Evolutionary conservation across 1,140 invertebrate species (phyloP).

Genomic region (Bombus fervidus): DNA sequence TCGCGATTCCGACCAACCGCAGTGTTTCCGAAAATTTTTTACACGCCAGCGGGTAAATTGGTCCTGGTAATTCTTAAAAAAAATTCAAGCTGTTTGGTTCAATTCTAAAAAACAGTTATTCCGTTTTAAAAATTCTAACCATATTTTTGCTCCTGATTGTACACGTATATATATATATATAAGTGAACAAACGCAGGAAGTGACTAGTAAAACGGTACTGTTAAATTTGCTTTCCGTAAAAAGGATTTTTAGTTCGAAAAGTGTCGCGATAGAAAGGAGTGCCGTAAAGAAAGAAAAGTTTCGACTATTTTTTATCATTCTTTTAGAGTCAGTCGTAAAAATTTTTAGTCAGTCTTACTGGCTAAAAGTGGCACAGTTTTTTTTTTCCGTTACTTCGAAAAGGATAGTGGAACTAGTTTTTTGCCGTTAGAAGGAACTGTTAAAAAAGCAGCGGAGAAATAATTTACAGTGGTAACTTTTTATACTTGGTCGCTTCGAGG

Average conservation of each 20-base stretch:
- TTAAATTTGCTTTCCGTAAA: neutral
- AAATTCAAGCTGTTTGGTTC: neutral
- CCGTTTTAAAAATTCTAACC: too few relatives aligned
- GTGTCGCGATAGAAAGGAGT: too few relatives aligned
- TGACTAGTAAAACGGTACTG: too few relatives aligned
- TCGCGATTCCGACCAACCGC: too few relatives aligned
- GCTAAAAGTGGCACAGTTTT: slow-evolving; percentile 22
- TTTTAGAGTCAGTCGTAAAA: neutral
- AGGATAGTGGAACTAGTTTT: neutral
- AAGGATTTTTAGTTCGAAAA: neutral
- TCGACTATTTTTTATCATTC: neutral
- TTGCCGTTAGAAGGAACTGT: slow-evolving; percentile 41
- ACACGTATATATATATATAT: neutral
- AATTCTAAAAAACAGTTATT: neutral
- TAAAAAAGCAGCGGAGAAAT: slow-evolving; percentile 41
- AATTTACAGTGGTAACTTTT: slow-evolving; percentile 42
- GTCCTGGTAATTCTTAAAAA: too few relatives aligned
- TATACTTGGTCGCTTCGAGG: neutral
- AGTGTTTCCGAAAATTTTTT: too few relatives aligned
- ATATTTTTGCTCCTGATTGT: too few relatives aligned
- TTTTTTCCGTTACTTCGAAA: slow-evolving; percentile 30
- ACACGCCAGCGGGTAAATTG: too few relatives aligned
- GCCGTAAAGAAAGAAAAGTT: too few relatives aligned
- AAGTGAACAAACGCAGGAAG: too few relatives aligned
- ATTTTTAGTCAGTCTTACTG: neutral